Percentiles rank a stretch among this genome's conserved stretches.
Conservation (phyloP, 1,140 invertebrate species). For the Heliconius melpomene region DNA sequence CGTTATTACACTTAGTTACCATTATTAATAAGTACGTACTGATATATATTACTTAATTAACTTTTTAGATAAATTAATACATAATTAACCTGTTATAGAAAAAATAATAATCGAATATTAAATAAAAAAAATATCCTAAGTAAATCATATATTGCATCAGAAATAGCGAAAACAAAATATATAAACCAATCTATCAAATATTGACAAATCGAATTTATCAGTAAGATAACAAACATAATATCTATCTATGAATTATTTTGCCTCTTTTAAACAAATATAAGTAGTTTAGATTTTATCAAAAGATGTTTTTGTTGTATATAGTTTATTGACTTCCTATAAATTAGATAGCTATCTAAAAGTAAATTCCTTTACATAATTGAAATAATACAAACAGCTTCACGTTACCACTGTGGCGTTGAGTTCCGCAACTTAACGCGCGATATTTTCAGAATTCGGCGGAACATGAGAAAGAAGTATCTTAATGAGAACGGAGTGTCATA, state of each 20-base stretch:
- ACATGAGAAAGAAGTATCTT: not conserved
- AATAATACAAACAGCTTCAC: no score
- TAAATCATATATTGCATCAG: not conserved
- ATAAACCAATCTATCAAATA: not conserved
- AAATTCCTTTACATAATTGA: no score
- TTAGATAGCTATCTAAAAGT: not conserved
- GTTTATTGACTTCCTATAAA: not conserved
- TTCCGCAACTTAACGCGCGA: not conserved
- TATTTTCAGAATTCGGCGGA: not conserved
- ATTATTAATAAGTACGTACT: not conserved
- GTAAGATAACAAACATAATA: not conserved
- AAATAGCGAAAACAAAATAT: conserved; percentile 3
- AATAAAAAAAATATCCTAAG: not conserved
- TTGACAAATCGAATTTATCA: conserved; percentile 9
- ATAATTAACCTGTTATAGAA: no score
- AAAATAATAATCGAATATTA: not conserved
- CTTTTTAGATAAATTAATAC: no score
- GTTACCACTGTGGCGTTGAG: no score
- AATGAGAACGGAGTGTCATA: not conserved
- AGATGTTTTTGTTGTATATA: not conserved
- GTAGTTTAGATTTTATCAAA: not conserved
- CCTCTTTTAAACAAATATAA: not conserved
- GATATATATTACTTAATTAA: no score
- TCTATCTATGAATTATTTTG: not conserved
- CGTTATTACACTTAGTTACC: not conserved